Base-by-base conservation (phyloP, 2,113 vertebrate species). In the Barbus barbus region DNA sequence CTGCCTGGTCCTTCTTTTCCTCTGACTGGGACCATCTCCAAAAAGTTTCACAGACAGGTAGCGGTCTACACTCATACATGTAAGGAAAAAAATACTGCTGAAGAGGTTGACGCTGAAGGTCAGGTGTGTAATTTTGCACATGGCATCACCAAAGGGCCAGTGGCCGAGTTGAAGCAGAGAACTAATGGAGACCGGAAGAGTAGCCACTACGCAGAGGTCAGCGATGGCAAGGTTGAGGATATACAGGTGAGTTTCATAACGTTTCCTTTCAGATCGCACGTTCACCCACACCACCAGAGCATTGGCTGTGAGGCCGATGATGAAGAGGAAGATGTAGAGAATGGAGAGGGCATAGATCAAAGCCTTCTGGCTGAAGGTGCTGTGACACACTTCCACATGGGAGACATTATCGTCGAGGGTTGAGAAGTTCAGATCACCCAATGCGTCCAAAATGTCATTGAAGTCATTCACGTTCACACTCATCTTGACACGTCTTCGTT, bases 81-180 rank as follows among this genome's bases (percentile, higher is more conserved):
- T 90, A 53, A 98, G 93, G 91, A 98, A 98, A 91, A 98, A 97
- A 92, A 98, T 98, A 91, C 97, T 98, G 86, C 96, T 84, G 12
- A 96, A 97, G 38, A 97, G 93, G 92, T 97, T 98, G 91, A 97
- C 94, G 86, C 95, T 96, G 92, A 97, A 98, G 81, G 97, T 91
- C 78, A 98, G 93, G 88, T 98, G 97, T 0, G 95, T 95, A 87
- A 96, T 83, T 90, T 98, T 97, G 91, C 97, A 98, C 0, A 94
- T 92, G 85, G 94, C 91, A 83, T 96, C 95, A 0, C 97, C 96
- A 89, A 98, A 96, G 22, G 95, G 91, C 97, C 97, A 98, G 89
- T 94, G 95, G 81, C 96, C 96, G 3, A 95, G 95, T 87, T 96
- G 96, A 51, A 97, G 53, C 0, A 98, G 94, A 22, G 97, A 98